Percentiles rank a stretch among this genome's conserved stretches.
Evolutionary conservation across 2,113 vertebrate species (phyloP).

Genomic region (Herpetotheres cachinnans): DNA sequence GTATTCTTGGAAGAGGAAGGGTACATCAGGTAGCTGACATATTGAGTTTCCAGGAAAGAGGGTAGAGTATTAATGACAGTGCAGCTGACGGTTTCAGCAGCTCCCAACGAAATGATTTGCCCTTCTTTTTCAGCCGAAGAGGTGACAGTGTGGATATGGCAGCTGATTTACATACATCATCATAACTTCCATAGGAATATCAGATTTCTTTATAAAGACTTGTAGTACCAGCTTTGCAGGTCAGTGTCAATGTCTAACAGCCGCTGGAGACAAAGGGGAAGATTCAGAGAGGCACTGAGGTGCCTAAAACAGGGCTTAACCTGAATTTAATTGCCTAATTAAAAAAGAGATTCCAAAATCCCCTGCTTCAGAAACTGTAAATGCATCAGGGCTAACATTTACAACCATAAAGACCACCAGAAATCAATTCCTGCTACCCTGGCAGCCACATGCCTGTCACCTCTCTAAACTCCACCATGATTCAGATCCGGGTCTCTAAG

Average conservation of each 20-base stretch:
- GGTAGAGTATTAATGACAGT: conserved; percentile 43
- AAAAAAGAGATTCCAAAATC: neutral
- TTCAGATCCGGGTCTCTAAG: neutral
- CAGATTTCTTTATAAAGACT: conserved; percentile 19
- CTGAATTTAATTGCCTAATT: conserved; percentile 45
- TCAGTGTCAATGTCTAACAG: neutral
- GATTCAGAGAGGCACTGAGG: neutral
- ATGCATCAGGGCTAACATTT: neutral
- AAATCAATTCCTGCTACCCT: neutral
- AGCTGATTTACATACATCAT: conserved; percentile 35
- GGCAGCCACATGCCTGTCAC: neutral
- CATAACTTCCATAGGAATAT: conserved; percentile 25
- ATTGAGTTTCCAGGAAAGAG: conserved; percentile 59
- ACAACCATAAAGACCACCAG: neutral
- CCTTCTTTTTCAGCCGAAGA: conserved; percentile 56
- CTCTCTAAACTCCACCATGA: neutral
- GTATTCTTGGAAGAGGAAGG: conserved; percentile 67
- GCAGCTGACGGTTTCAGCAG: conserved; percentile 60
- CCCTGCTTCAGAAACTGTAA: neutral
- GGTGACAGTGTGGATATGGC: neutral
- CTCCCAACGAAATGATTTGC: conserved; percentile 42
- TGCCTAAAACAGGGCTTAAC: conserved; percentile 1
- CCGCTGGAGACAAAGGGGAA: neutral
- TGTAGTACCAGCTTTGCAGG: conserved; percentile 15
- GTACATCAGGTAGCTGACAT: conserved; percentile 66